Evolutionary conservation across 2,888 invertebrate species (phyloP), one percentile per base, ranked within the genome.

Genomic region (Heteropelma amictum): DNA sequence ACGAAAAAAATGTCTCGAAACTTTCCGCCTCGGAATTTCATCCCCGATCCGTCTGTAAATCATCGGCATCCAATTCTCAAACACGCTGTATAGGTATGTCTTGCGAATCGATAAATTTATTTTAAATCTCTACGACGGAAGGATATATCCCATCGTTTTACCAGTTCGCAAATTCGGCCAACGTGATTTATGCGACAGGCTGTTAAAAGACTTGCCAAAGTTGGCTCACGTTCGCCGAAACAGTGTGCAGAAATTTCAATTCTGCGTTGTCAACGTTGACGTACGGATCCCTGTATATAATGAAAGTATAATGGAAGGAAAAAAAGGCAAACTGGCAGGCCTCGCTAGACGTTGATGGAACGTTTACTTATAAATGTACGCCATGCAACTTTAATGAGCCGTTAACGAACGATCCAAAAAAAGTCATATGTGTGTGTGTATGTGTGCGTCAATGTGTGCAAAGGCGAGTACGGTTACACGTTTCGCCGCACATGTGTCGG

Each of bases 131-230:
- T n/a, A n/a, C n/a, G 14, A 78, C 65, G 79, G 73, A 79, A 80
- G 80, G 82, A 83, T 82, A 82, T 82, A 80, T 78, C 83, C n/a
- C 81, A 82, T 83, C 82, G 82, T 83, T 82, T 83, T 79, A 79
- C 75, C 76, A 74, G 23, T 78, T 40, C 30, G 30, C 23, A 12
- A 30, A 30, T 23, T 19, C 19, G 53, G 26, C 60, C 6, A 33
- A 21, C 26, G 82, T 86, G 85, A 86, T 86, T 86, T 85, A 86
- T 79, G 81, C 17, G 78, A 81, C 78, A 79, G 23, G 12, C 19
- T 75, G 78, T 79, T 77, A 75, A 83, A 85, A 84, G 80, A 23
- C 81, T 79, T 80, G 83, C 80, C 84, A 80, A 81, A 74, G 74
- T 74, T 78, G 78, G 73, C 77, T 81, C 79, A 81, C 19, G 51